phyloP scores from a whole-genome alignment of 2,888 invertebrate species.

The Oxytorus armatus region DNA sequence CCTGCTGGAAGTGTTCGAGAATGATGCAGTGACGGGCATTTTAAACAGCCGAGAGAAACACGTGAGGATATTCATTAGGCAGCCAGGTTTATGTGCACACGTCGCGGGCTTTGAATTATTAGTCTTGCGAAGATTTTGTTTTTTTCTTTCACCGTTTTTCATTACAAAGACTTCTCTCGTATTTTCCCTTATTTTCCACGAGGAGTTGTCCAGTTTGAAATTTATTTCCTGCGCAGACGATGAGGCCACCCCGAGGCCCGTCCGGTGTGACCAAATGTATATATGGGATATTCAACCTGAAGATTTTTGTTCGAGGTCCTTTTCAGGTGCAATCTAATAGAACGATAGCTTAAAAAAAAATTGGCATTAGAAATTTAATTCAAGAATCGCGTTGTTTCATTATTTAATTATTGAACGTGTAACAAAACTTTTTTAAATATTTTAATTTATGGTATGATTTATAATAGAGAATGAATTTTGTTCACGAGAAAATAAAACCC shows the following conservation, averaged over 20 bases:
- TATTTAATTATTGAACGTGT: no score
- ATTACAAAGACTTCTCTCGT: constrained; percentile 25
- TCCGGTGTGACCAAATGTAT: constrained; percentile 32
- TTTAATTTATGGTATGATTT: no score
- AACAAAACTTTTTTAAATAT: no score
- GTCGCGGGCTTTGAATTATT: constrained; percentile 61
- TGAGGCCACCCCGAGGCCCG: constrained; percentile 52
- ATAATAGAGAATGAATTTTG: no score
- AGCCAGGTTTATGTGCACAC: constrained; percentile 56
- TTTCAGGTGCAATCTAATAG: neutral
- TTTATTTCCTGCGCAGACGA: constrained; percentile 50
- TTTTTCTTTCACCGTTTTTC: constrained; percentile 44
- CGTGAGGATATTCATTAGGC: constrained; percentile 72
- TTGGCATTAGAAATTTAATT: no score
- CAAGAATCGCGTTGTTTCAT: no score
- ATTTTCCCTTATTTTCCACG: constrained; percentile 37
- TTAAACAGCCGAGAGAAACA: constrained; percentile 68
- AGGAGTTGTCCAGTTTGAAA: constrained; percentile 31
- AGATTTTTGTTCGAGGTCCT: neutral
- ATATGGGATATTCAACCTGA: neutral
- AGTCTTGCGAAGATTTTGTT: constrained; percentile 25
- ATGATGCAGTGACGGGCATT: constrained; percentile 69
- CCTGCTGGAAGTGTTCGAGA: constrained; percentile 17
- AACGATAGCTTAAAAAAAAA: neutral
- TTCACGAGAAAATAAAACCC: no score